Evolutionary conservation across 2,797 vertebrate species (phyloP).

Genomic region (Schizopygopsis malacanthus): DNA sequence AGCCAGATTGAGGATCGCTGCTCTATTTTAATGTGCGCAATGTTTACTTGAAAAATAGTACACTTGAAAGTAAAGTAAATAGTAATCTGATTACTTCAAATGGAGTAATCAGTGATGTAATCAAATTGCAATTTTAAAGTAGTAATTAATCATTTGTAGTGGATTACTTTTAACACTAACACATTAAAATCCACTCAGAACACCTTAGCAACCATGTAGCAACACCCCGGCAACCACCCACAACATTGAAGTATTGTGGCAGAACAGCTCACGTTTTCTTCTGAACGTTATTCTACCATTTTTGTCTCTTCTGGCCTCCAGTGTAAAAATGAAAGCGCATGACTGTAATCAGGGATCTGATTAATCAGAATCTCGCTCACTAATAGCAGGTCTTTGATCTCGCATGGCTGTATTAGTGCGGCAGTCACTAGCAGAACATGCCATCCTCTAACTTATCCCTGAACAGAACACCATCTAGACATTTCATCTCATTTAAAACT

Average conservation of each 20-base stretch:
- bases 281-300: not conserved
- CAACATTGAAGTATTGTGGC: not conserved
- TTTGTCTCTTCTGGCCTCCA: not conserved
- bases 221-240: not conserved
- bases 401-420: not conserved
- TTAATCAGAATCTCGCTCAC: not conserved
- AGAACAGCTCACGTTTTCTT: not conserved
- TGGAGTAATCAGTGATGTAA: too few species aligned
- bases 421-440: not conserved
- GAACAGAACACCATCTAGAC: not conserved
- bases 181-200: not conserved
- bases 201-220: not conserved
- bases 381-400: conserved; percentile 12
- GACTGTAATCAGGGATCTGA: not conserved
- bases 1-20: too few species aligned
- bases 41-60: too few species aligned
- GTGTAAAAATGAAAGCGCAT: not conserved
- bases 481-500: conserved; percentile 12
- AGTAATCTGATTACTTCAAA: too few species aligned
- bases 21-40: too few species aligned
- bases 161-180: too few species aligned
- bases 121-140: too few species aligned
- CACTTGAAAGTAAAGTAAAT: too few species aligned
- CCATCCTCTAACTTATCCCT: conserved; percentile 2
- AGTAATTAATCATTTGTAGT: too few species aligned